These are phyloP conservation scores for Phymorhynchus buccinoides DNA, from an alignment of 1,140 invertebrate genomes.

Conservation along the genomic window DNA sequence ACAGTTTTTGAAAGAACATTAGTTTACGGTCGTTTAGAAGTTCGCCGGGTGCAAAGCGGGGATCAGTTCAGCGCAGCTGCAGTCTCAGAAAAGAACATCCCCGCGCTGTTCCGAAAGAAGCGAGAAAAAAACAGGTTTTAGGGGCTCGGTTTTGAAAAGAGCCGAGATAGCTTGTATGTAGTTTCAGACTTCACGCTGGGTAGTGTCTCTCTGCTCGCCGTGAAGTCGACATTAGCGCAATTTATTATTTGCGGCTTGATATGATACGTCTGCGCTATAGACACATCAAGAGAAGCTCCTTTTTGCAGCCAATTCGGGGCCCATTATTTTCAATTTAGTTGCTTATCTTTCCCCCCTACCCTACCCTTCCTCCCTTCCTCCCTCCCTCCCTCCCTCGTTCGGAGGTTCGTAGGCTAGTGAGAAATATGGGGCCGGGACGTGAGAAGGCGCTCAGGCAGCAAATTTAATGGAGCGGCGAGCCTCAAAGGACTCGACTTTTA, in stretches of 20 bases:
- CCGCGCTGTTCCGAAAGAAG: neutral
- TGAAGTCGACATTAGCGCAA: conserved; percentile 23
- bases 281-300: conserved; percentile 27
- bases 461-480: neutral
- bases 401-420: neutral
- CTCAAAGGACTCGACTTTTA: neutral
- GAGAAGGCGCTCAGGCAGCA: neutral
- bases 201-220: too few species aligned
- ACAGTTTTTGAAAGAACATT: conserved; percentile 15
- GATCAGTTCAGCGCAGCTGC: neutral
- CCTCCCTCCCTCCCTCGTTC: neutral
- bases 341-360: conserved; percentile 22
- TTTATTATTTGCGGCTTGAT: conserved; percentile 14
- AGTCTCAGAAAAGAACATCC: neutral
- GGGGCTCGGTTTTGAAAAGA: conserved; percentile 14
- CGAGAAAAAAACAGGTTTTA: neutral
- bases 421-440: neutral
- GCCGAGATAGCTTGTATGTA: neutral
- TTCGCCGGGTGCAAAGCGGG: neutral
- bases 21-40: conserved; percentile 19
- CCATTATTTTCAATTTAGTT: conserved; percentile 39
- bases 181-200: neutral
- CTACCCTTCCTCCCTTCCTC: too few species aligned
- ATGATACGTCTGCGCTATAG: conserved; percentile 19
- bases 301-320: conserved; percentile 24